phyloP scores from a whole-genome alignment of 2,888 invertebrate genomes.

The Odontomyia ornata region DNA sequence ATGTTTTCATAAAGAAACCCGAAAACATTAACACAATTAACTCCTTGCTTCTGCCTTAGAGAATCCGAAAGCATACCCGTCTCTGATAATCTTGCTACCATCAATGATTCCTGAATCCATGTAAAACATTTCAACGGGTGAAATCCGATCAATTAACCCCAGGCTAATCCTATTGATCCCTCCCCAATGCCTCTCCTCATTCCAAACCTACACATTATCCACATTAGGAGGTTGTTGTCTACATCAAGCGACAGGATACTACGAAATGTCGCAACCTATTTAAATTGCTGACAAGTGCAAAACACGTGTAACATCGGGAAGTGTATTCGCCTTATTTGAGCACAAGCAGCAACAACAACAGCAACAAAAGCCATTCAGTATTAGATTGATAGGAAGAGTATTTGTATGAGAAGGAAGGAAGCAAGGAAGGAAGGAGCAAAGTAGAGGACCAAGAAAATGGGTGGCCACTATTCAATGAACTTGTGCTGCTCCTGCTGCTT shows the following conservation, averaged over 20 bases:
- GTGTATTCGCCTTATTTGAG: conserved; percentile 14
- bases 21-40: no score
- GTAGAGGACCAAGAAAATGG: not conserved
- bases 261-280: conserved; percentile 28
- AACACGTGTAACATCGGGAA: conserved; percentile 42
- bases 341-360: not conserved
- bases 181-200: not conserved
- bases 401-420: not conserved
- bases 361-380: not conserved
- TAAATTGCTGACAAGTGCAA: conserved; percentile 48
- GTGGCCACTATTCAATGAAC: conserved; percentile 4
- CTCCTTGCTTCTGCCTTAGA: no score
- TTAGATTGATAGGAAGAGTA: not conserved
- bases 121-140: not conserved
- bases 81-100: no score
- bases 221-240: conserved; percentile 9
- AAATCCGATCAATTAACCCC: conserved; percentile 1
- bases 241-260: not conserved
- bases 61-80: no score
- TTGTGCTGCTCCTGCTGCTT: not conserved
- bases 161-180: conserved; percentile 11
- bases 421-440: no score
- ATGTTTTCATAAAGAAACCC: no score
- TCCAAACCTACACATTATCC: not conserved
- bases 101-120: no score